phyloP scores from a whole-genome alignment of 2,888 invertebrate genomes.

The Dryococelus australis region DNA sequence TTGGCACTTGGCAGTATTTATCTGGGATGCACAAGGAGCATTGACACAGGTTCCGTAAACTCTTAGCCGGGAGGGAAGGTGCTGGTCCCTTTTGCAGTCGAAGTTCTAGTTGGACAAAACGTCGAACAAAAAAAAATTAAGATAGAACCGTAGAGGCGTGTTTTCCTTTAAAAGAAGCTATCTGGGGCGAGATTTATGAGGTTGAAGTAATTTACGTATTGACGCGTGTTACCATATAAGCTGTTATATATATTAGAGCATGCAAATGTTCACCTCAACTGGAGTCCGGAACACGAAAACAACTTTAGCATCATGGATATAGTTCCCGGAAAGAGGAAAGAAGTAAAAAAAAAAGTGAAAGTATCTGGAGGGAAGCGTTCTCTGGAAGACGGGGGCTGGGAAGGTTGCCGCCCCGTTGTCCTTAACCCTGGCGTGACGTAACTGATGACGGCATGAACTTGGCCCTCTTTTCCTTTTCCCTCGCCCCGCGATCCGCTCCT shows the following conservation, averaged over 20 bases:
- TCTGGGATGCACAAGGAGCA: too few relatives aligned
- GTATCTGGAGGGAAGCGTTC: neutral
- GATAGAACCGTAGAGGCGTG: too few relatives aligned
- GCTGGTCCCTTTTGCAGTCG: too few relatives aligned
- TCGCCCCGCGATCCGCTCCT: neutral
- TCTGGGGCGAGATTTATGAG: neutral
- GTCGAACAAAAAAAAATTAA: too few relatives aligned
- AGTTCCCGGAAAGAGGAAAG: neutral
- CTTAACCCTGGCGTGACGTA: constrained; percentile 16
- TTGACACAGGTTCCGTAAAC: too few relatives aligned
- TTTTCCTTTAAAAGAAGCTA: neutral
- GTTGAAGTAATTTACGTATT: neutral
- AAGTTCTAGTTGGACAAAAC: too few relatives aligned
- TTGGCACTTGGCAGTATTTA: too few relatives aligned
- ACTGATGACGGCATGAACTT: constrained; percentile 3
- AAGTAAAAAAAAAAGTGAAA: neutral
- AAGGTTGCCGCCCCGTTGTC: neutral
- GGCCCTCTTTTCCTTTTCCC: neutral
- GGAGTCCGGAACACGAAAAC: neutral
- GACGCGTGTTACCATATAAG: neutral
- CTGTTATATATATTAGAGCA: neutral
- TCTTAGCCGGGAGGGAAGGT: too few relatives aligned
- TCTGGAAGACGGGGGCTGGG: neutral
- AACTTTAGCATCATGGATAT: neutral
- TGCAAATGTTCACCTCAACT: neutral